These are phyloP conservation scores for Catostylus mosaicus DNA, from an alignment of 30 jellyfish, hydroid and myxozoan species.

Conservation along the genomic window DNA sequence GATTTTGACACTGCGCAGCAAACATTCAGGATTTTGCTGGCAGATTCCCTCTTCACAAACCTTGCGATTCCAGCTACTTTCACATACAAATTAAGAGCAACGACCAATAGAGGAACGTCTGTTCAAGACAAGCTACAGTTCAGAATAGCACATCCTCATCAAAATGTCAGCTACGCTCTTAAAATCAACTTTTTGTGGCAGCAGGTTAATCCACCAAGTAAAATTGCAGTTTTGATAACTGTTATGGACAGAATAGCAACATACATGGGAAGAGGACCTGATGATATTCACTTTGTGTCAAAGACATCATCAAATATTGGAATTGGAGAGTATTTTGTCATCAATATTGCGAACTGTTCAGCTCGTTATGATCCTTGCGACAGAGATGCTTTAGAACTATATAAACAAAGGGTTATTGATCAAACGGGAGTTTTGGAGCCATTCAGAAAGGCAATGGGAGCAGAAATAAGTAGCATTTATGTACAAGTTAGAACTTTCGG, in stretches of 20 bases:
- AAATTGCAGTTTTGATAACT: not conserved
- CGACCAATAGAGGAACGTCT: slow-evolving; percentile 81
- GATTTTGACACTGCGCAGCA: slow-evolving; percentile 59
- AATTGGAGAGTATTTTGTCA: slow-evolving; percentile 8
- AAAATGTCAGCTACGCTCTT: slow-evolving; percentile 56
- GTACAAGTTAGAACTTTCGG: slow-evolving; percentile 14
- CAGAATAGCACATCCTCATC: slow-evolving; percentile 32
- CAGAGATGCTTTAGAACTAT: not conserved
- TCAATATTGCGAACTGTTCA: slow-evolving; percentile 35
- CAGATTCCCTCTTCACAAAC: slow-evolving; percentile 1
- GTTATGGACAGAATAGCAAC: slow-evolving; percentile 26
- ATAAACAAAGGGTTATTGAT: not conserved
- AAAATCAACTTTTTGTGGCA: slow-evolving; percentile 27
- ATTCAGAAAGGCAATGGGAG: slow-evolving; percentile 42
- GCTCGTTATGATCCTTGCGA: slow-evolving; percentile 27
- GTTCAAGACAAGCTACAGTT: slow-evolving; percentile 46
- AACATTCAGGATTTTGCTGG: slow-evolving; percentile 34
- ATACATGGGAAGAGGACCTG: slow-evolving; percentile 21
- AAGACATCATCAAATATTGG: not conserved
- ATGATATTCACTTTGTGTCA: slow-evolving; percentile 2
- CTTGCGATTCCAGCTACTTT: slow-evolving; percentile 21
- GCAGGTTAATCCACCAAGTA: slow-evolving; percentile 20
- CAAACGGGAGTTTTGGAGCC: slow-evolving; percentile 1
- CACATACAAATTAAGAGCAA: slow-evolving; percentile 67
- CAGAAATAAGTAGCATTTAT: not conserved